A percentile compares a stretch with the other conserved stretches of the same genome.
phyloP scores from a whole-genome alignment of 1,140 invertebrate genomes.

The Metopolophium dirhodum region DNA sequence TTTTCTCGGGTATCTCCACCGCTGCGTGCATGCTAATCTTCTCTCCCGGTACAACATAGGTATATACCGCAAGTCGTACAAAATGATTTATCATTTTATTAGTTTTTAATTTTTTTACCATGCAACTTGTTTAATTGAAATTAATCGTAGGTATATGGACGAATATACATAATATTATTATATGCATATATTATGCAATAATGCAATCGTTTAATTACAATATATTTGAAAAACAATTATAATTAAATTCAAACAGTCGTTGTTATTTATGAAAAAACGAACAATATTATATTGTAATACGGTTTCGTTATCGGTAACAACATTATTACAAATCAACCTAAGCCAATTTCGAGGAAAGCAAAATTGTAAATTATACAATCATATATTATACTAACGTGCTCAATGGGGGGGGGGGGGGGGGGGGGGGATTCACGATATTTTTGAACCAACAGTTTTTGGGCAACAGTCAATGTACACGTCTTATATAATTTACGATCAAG shows the following conservation, averaged over 20 bases:
- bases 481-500: background rate
- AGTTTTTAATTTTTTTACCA: background rate
- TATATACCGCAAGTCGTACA: background rate
- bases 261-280: background rate
- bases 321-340: background rate
- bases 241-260: background rate
- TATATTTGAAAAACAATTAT: background rate
- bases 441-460: background rate
- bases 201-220: background rate
- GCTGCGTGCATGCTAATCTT: background rate
- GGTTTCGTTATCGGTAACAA: background rate
- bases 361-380: too few species aligned
- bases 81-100: slow-evolving; percentile 15
- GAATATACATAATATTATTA: too few species aligned
- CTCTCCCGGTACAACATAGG: background rate
- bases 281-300: background rate
- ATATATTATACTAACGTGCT: too few species aligned
- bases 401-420: too few species aligned
- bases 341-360: too few species aligned
- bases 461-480: background rate
- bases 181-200: too few species aligned
- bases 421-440: too few species aligned
- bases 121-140: background rate
- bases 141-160: background rate
- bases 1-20: slow-evolving; percentile 23